These are phyloP conservation scores for Notarius quadriscutis DNA, from an alignment of 2,113 vertebrate genomes.

Conservation along the genomic window DNA sequence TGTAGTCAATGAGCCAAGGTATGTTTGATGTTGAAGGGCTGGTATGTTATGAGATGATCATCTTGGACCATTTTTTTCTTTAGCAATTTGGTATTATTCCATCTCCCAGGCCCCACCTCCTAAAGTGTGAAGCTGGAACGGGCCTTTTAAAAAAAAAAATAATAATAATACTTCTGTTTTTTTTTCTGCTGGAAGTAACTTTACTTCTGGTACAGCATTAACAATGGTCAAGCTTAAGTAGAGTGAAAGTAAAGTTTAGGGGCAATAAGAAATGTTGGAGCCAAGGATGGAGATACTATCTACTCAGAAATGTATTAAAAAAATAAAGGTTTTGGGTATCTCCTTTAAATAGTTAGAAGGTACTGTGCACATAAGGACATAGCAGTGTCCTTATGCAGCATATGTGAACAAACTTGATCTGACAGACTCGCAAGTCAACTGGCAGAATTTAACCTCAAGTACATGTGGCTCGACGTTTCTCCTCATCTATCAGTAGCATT, in stretches of 20 bases:
- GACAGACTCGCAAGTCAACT: background rate
- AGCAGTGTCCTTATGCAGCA: no score
- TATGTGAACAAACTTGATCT: background rate
- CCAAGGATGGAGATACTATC: no score
- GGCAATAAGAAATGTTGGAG: background rate
- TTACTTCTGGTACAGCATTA: background rate
- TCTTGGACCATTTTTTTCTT: background rate
- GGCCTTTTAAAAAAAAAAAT: no score
- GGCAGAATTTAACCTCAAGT: background rate
- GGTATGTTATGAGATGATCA: background rate
- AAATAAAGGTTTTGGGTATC: no score
- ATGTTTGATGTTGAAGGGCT: background rate
- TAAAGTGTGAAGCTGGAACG: background rate
- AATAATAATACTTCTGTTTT: background rate
- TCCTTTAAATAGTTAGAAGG: no score
- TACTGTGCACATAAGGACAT: no score
- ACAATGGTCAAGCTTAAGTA: background rate
- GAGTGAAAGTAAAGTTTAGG: background rate
- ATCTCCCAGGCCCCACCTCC: no score
- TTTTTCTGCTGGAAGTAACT: background rate
- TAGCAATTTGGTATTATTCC: background rate
- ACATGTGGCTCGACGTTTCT: background rate
- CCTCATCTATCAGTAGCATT: background rate
- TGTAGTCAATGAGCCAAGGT: background rate
- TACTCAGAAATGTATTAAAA: no score